Base-by-base conservation (phyloP, 2,888 invertebrate species). In the Apodemia hepburni region DNA sequence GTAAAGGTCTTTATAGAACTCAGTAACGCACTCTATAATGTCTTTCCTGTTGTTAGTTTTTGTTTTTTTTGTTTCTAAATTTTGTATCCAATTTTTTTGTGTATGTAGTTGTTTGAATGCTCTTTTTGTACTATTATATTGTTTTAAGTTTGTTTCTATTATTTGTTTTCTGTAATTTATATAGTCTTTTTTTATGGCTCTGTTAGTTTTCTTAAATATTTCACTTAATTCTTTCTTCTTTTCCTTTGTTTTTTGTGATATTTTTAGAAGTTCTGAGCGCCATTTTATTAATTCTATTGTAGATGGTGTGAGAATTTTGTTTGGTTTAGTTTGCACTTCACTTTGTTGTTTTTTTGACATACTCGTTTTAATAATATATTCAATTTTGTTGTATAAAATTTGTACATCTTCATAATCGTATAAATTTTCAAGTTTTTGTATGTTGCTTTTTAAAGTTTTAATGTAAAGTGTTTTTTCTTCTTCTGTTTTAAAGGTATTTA, bases 191-290 rank as follows among this genome's bases (percentile, higher is more conserved):
- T 29, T 58, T 2, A 64, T 64, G 1, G 60, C 58, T 38, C 61
- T 64, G 35, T n/a, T 35, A 7, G 58, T 45, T 18, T 6, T 22
- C 27, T 61, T 64, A 29, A 35, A 64, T 17, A 64, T 3, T 9
- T 33, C 11, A 3, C 33, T 61, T 22, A 64, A 33, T 27, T 64
- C 64, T 12, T 61, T 38, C 38, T 61, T 61, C 9, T 51, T 64
- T 58, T 58, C 49, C 15, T 64, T 61, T n/a, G 47, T 58, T 61
- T 62, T 33, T 45, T 66, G 42, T 61, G 18, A 45, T n/a, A 45
- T 63, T 42, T 57, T 59, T 47, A 66, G 5, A 38, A 68, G 62
- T 64, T 65, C 63, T 9, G 64, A 58, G 12, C 64, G 58, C 60
- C 33, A 61, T 63, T 27, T 58, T 15, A 66, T 61, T 5, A 66